phyloP scores from a whole-genome alignment of 2,888 invertebrate genomes.

The Epinotia bilunana region DNA sequence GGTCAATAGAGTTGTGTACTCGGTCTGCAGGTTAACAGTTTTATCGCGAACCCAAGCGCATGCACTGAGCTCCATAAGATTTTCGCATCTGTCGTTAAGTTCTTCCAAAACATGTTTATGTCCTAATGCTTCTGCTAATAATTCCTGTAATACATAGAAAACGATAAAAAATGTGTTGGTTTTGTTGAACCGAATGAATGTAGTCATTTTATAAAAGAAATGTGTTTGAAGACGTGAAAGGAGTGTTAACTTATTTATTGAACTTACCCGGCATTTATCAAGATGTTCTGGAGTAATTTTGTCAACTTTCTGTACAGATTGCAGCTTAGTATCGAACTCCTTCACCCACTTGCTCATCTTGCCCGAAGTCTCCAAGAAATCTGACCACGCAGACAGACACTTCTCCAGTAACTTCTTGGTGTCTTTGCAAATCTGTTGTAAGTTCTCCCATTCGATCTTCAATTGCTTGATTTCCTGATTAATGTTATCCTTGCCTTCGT shows the following conservation, averaged over 20 bases:
- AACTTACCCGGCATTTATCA: constrained; percentile 88
- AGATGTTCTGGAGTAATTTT: constrained; percentile 92
- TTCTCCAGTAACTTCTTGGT: constrained; percentile 89
- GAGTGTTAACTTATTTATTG: not conserved
- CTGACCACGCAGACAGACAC: constrained; percentile 92
- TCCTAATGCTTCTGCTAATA: constrained; percentile 89
- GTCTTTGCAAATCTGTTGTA: constrained; percentile 90
- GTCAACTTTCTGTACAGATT: constrained; percentile 87
- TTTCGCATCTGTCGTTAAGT: constrained; percentile 93
- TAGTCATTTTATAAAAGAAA: too few species aligned
- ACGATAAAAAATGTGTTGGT: constrained; percentile 3
- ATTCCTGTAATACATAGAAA: constrained; percentile 71
- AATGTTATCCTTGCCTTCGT: constrained; percentile 92
- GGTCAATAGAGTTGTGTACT: constrained; percentile 91
- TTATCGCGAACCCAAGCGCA: constrained; percentile 94
- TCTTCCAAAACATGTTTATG: constrained; percentile 92
- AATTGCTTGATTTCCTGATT: constrained; percentile 92
- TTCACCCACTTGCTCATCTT: constrained; percentile 91
- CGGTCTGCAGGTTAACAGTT: constrained; percentile 92
- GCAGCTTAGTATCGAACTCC: constrained; percentile 87
- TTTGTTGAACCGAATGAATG: too few species aligned
- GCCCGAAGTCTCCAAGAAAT: constrained; percentile 89
- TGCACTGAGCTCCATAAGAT: constrained; percentile 93
- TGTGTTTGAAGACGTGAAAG: too few species aligned
- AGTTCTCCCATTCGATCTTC: constrained; percentile 91